Evolutionary conservation across 2,113 vertebrate genomes (phyloP).

Genomic region (Cephalophus harveyi): DNA sequence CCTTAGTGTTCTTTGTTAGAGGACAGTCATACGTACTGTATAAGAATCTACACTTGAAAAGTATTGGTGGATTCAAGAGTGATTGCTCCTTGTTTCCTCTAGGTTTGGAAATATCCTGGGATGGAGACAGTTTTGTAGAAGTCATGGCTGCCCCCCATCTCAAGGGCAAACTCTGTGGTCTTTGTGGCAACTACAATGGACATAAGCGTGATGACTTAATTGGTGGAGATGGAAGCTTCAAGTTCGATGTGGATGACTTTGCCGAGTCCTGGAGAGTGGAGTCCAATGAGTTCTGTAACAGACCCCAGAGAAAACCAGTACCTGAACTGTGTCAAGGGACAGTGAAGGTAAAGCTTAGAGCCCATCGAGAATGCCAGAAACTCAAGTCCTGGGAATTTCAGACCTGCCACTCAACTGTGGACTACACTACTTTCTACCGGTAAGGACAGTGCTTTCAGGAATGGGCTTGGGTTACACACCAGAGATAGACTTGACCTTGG

Average conservation of each 20-base stretch:
- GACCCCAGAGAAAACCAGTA: conserved; percentile 81
- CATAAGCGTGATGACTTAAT: conserved; percentile 95
- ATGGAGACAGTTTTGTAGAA: conserved; percentile 98
- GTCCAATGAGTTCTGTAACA: conserved; percentile 91
- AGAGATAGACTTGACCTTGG: neutral
- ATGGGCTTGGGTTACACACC: neutral
- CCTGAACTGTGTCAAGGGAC: conserved; percentile 91
- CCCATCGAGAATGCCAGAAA: conserved; percentile 96
- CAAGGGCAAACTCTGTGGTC: conserved; percentile 93
- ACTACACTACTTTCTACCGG: conserved; percentile 93
- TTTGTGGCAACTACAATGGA: conserved; percentile 98
- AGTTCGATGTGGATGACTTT: conserved; percentile 97
- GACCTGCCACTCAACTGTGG: conserved; percentile 91
- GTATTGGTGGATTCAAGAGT: neutral
- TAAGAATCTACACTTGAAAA: neutral
- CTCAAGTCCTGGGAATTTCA: conserved; percentile 97
- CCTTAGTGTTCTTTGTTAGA: neutral
- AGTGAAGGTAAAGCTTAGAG: conserved; percentile 93
- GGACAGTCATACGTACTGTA: too few species aligned
- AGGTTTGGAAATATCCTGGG: conserved; percentile 99
- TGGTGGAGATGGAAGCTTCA: conserved; percentile 93
- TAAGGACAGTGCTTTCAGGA: conserved; percentile 67
- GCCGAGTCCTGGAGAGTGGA: conserved; percentile 96
- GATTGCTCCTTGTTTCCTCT: neutral
- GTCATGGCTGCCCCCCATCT: conserved; percentile 94